Evolutionary conservation across 2,797 vertebrate species (phyloP).

Genomic region (Orientallactaga sibirica): DNA sequence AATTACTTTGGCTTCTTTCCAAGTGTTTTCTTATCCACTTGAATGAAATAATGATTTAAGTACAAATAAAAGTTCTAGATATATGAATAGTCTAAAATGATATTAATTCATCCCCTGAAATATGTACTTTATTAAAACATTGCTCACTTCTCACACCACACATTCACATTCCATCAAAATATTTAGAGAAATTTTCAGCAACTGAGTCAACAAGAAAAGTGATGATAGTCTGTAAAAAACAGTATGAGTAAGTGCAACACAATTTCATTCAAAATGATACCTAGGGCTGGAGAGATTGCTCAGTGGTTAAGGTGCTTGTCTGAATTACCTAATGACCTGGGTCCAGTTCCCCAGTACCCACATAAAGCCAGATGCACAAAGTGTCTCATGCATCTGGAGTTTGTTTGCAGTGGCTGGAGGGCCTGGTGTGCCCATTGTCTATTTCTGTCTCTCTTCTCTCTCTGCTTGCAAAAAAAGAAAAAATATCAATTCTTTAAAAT

Average conservation of each 20-base stretch:
- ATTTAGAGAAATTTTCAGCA: slow-evolving; percentile 52
- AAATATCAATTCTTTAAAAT: too few species aligned
- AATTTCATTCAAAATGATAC: neutral
- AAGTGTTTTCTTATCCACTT: neutral
- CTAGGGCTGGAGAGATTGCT: too few species aligned
- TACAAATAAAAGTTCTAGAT: slow-evolving; percentile 47
- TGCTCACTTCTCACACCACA: slow-evolving; percentile 4
- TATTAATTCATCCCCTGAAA: neutral
- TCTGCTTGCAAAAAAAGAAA: too few species aligned
- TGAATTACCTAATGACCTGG: too few species aligned
- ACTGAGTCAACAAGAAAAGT: neutral
- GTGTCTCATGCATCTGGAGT: too few species aligned
- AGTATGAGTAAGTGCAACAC: slow-evolving; percentile 42
- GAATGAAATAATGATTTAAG: slow-evolving; percentile 14
- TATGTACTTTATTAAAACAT: neutral
- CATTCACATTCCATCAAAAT: neutral
- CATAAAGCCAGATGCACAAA: too few species aligned
- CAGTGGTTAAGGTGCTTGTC: too few species aligned
- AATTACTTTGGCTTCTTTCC: slow-evolving; percentile 4
- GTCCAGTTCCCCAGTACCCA: too few species aligned
- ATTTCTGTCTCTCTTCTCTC: too few species aligned
- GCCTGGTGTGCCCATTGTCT: too few species aligned
- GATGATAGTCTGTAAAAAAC: slow-evolving; percentile 4
- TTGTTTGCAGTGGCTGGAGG: too few species aligned
- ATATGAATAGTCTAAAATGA: too few species aligned